Base-by-base conservation (phyloP, 1,140 invertebrate genomes). In the Acromyrmex heyeri region DNA sequence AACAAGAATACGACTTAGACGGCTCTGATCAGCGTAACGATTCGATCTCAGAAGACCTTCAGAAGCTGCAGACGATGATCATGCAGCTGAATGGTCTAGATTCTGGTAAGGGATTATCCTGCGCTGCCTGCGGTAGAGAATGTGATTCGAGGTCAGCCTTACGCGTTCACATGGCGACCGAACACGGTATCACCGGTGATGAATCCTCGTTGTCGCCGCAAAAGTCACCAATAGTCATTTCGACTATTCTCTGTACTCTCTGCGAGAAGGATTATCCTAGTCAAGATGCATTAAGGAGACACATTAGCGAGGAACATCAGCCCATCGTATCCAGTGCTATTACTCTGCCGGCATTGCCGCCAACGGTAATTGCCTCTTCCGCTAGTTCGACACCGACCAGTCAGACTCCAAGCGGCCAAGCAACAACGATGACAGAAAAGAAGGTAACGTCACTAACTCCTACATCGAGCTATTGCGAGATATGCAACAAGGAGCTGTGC, bases 401-500 rank as follows among this genome's bases (percentile, higher is more conserved):
- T 55, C 55, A 81, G 18, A 70, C 70, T 1, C 81, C 92, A 0
- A 92, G 89, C 21, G 86, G 79, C 87, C 85, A 91, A 65, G 76
- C 90, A 3, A 44, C 48, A 24, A 59, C 55, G 12, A 61, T 90
- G 61, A 50, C 65, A 3, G 93, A 94, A 34, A 91, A 92, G 34
- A 90, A 94, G 61, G 24, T 93, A 24, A 87, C 94, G 44, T 92
- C 95, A 65, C 94, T 97, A 65, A 96, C 97, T 16, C 97, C 96
- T 0, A 97, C 97, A 0, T 98, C 97, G 65, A 99, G 99, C 92
- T 99, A 99, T 92, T 99, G 99, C 95, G 99, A 99, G 94, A 99
- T 99, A 85, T 99, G 99, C 95, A 99, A 99, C 95, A 99, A 99
- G 95, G 99, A 99, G 95, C 95, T 99, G 50, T 99, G 99, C 95